Percentiles rank a stretch among this genome's conserved stretches.
phyloP scores from a whole-genome alignment of 1,140 invertebrate species.

The Calephelis virginiensis region DNA sequence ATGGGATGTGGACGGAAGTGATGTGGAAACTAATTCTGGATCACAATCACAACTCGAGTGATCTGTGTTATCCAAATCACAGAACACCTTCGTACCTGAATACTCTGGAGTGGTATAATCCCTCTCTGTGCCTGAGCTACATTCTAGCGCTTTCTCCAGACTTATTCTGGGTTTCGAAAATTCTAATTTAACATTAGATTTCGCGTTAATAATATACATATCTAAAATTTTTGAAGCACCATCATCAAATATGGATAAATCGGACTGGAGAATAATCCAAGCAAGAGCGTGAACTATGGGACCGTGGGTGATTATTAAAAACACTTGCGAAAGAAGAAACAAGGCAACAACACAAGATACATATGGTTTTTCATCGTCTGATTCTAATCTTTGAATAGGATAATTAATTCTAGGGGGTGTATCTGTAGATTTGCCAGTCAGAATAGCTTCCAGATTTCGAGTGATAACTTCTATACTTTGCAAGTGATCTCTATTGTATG shows the following conservation, averaged over 20 bases:
- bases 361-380: conserved; percentile 81
- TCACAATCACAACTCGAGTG: conserved; percentile 75
- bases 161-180: conserved; percentile 80
- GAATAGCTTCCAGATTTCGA: conserved; percentile 80
- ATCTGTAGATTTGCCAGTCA: conserved; percentile 79
- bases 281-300: conserved; percentile 93
- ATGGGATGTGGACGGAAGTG: conserved; percentile 74
- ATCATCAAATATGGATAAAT: conserved; percentile 84
- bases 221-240: conserved; percentile 87
- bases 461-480: conserved; percentile 80
- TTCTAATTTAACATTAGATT: conserved; percentile 73
- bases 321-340: conserved; percentile 97
- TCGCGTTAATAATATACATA: conserved; percentile 81
- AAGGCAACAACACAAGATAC: conserved; percentile 94
- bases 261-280: conserved; percentile 91
- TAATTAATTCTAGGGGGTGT: conserved; percentile 57
- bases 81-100: conserved; percentile 54
- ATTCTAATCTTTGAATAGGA: conserved; percentile 58
- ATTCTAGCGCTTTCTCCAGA: conserved; percentile 81
- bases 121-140: conserved; percentile 55
- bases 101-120: conserved; percentile 70
- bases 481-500: conserved; percentile 64
- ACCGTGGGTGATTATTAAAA: conserved; percentile 93
- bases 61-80: conserved; percentile 58
- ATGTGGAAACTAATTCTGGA: conserved; percentile 73